phyloP scores from a whole-genome alignment of 1,140 invertebrate genomes.

The Ips nitidus region DNA sequence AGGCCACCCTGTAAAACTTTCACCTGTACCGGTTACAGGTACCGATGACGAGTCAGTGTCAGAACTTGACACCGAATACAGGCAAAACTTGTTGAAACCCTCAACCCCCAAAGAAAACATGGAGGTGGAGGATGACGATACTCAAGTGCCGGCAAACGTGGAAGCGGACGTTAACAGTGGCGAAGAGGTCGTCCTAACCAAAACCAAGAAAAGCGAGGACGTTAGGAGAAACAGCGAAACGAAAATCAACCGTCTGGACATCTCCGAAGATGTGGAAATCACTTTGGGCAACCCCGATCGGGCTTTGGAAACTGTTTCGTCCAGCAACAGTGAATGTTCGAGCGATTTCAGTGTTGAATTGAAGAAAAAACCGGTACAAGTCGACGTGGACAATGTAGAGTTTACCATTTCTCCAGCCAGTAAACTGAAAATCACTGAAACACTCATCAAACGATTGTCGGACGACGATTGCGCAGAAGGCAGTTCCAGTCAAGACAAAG shows the following conservation, averaged over 20 bases:
- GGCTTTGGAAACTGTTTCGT: conserved; percentile 32
- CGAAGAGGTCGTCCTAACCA: conserved; percentile 17
- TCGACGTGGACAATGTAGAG: conserved; percentile 40
- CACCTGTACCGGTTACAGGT: conserved; percentile 5
- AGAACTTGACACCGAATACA: conserved; percentile 33
- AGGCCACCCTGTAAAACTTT: background rate
- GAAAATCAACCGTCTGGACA: conserved; percentile 41
- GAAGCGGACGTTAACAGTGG: conserved; percentile 20
- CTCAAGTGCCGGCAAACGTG: conserved; percentile 37
- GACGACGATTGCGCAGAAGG: conserved; percentile 13
- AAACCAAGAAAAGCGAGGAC: background rate
- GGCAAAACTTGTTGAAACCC: conserved; percentile 28
- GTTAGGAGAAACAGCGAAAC: conserved; percentile 39
- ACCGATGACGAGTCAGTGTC: conserved; percentile 39
- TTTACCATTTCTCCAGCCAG: conserved; percentile 40
- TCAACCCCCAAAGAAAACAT: conserved; percentile 6
- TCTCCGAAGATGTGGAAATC: conserved; percentile 43
- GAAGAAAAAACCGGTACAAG: conserved; percentile 41
- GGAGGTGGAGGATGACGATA: conserved; percentile 37
- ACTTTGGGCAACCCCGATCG: conserved; percentile 36
- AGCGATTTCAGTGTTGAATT: conserved; percentile 34
- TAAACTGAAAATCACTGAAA: conserved; percentile 43
- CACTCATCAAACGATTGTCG: conserved; percentile 42
- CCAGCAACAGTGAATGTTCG: conserved; percentile 33
- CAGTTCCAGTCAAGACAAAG: conserved; percentile 5